Base-by-base conservation (phyloP, 2,113 vertebrate species). In the Hystrix cristata region DNA sequence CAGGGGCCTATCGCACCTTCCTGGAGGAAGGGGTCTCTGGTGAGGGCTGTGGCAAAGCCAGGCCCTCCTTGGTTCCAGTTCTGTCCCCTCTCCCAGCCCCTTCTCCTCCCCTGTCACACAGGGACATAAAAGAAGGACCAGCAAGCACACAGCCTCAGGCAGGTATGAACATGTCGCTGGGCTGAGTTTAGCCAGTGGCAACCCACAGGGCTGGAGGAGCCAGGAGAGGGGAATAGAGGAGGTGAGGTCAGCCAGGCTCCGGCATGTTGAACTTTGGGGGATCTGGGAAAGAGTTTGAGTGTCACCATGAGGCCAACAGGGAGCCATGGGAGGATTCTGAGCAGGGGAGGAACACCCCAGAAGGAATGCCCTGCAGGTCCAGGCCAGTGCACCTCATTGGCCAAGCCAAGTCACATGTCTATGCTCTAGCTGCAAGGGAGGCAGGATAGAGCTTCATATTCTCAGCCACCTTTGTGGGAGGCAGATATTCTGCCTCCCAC, bases 151-250 rank as follows among this genome's bases (percentile, higher is more conserved):
- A 4, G 31, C 31, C 29, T 46, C 60, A 19, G 69, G 59, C 46
- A 29, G 46, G 18, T 4, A 6, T 4, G 2, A 65, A 31, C 16
- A 2, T n/a, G 7, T 62, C 34, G 0, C 34, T 0, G 9, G 1
- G 18, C 5, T 2, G 69, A 48, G 62, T 38, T 31, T 62, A 9
- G 69, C 69, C 55, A 62, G 34, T 14, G 62, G 83, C 78, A 46
- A 83, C 29, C 31, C 34, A 6, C 0, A 7, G 25, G 53, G 46
- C 29, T 19, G 23, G n/a, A 88, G 60, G 89, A 65, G 31, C 10
- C 46, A 72, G 79, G 53, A 38, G 38, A 67, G 23, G 2, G 29
- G 48, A 1, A 4, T 0, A 6, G 15, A 43, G 43, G 60, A 46
- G 71, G 11, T 13, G 29, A 85, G 46, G 7, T n/a, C 59, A 34